Evolutionary conservation across 2,888 invertebrate species (phyloP).

Genomic region (Tetheella fluctuosa): DNA sequence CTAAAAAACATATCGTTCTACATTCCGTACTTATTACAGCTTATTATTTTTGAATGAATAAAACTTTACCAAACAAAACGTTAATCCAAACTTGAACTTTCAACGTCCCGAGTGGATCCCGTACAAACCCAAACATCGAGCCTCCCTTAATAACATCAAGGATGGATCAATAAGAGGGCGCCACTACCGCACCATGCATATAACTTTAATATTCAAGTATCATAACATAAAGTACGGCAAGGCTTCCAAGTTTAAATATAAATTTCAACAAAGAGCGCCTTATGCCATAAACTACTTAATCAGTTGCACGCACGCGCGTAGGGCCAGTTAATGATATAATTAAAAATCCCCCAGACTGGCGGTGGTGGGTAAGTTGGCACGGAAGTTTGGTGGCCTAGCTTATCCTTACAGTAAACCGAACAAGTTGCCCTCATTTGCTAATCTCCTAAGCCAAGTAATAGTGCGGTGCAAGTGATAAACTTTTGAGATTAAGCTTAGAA

Average conservation of each 20-base stretch:
- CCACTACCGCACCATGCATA: conserved; percentile 6
- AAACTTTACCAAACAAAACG: neutral
- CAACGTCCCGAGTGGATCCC: neutral
- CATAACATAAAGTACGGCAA: conserved; percentile 40
- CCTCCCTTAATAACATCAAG: conserved; percentile 7
- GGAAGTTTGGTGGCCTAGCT: conserved; percentile 62
- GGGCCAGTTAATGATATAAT: conserved; percentile 75
- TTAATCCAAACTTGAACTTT: neutral
- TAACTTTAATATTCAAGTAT: conserved; percentile 2
- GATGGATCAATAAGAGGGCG: conserved; percentile 7
- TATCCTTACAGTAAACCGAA: conserved; percentile 73
- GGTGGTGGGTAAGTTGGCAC: conserved; percentile 57
- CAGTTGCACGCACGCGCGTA: conserved; percentile 69
- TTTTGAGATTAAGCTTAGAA: conserved; percentile 28
- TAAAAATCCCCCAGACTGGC: conserved; percentile 69
- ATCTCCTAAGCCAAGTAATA: conserved; percentile 76
- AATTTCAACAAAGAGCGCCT: conserved; percentile 67
- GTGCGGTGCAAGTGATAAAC: conserved; percentile 65
- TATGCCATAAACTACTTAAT: conserved; percentile 70
- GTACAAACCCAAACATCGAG: conserved; percentile 1
- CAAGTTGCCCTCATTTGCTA: conserved; percentile 74
- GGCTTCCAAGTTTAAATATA: conserved; percentile 40
- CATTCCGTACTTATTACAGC: too few species aligned
- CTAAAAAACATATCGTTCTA: too few species aligned
- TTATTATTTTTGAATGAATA: neutral